A percentile compares a stretch with the other conserved stretches of the same genome.
Conservation (phyloP, 2,113 vertebrate genomes). For the Channa maculata region DNA sequence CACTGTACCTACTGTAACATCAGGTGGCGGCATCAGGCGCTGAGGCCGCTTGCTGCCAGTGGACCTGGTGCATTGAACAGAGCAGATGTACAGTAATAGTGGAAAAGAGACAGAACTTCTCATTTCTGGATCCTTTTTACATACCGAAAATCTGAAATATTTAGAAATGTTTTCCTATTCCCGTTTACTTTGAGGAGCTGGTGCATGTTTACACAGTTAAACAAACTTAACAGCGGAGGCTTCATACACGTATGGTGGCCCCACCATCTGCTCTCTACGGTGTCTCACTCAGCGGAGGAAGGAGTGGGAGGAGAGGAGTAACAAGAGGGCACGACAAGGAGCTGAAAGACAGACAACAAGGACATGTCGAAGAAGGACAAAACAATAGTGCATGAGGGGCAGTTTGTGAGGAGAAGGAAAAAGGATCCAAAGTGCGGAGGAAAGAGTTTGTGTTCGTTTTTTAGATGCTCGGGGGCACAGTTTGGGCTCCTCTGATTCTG, state of each 20-base stretch:
- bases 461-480: too few relatives aligned
- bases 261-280: conserved; percentile 24
- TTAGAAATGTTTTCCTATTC: background rate
- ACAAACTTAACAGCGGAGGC: conserved; percentile 32
- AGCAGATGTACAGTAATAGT: too few relatives aligned
- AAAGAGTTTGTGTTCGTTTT: background rate
- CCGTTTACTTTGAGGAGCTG: conserved; percentile 31
- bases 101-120: background rate
- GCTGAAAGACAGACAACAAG: conserved; percentile 28
- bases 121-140: background rate
- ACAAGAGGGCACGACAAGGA: conserved; percentile 38
- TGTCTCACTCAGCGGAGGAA: conserved; percentile 52
- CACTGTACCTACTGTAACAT: too few relatives aligned
- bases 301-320: conserved; percentile 49
- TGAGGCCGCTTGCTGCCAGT: too few relatives aligned
- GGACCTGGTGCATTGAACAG: too few relatives aligned
- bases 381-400: background rate
- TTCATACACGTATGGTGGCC: conserved; percentile 19
- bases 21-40: too few relatives aligned
- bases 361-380: conserved; percentile 9
- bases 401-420: background rate
- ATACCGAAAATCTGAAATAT: background rate
- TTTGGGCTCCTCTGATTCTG: too few relatives aligned
- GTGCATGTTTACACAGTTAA: conserved; percentile 50
- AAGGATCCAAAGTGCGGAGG: background rate